Base-by-base conservation (phyloP, 64 coral and sea anemone species). In the Pocillopora verrucosa region DNA sequence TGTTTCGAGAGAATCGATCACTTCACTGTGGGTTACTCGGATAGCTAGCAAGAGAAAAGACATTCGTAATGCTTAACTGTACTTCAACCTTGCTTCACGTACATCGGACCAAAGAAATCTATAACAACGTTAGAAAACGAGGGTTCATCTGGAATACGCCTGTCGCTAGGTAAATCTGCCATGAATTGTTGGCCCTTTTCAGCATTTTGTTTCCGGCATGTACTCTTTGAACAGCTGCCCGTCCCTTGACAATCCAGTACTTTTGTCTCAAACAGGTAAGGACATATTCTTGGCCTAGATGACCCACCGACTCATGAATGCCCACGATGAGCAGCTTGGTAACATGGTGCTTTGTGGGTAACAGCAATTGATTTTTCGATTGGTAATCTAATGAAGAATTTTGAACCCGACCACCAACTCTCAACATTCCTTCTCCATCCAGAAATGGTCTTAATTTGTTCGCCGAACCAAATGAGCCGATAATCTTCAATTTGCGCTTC, bases 161-260 rank as follows among this genome's bases (percentile, higher is more conserved):
- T 61, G 37, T 82, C 88, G 5, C 79, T 16, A 1, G 88, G 88
- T 26, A 90, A 75, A 61, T 90, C 88, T 90, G 73, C 77, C 88
- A 90, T 90, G 34, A 74, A 41, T 67, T 90, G 88, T 19, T 65
- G 51, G 60, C 58, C 77, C 56, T 51, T 37, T 25, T 35, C 77
- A 5, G 88, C 61, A 4, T 67, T 90, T 65, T 76, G 61, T 25
- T 90, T 90, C 16, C 75, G 73, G 72, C 88, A 90, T 13, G 88
- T 34, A 90, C 89, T 81, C 67, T 81, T 59, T 79, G 72, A 51
- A 90, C 79, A 34, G 65, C 76, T 9, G 79, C 79, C 69, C 79
- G 79, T 35, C 89, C 89, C 56, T 90, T 83, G 77, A 81, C 51
- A 67, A 90, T 90, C 89, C 89, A 90, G 45, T 45, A 90, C 89